phyloP scores from a whole-genome alignment of 2,113 vertebrate genomes.

The Euleptes europaea region DNA sequence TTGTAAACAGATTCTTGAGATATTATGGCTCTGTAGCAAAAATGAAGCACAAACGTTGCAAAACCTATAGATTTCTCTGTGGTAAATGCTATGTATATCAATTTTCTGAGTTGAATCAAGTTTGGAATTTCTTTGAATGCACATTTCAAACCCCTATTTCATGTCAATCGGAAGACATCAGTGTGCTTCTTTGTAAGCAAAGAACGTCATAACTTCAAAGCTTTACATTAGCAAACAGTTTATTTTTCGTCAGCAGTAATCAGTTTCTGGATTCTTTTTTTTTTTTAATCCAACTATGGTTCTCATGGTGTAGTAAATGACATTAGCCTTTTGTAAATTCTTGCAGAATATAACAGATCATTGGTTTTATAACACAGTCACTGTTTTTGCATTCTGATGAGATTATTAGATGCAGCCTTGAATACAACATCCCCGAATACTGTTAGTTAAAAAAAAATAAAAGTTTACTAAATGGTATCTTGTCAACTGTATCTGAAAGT shows the following conservation, averaged over 20 bases:
- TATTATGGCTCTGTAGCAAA: not conserved
- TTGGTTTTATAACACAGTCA: conserved; percentile 92
- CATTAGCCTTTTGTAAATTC: conserved; percentile 93
- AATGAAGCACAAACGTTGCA: not conserved
- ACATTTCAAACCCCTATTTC: not conserved
- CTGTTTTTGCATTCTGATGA: conserved; percentile 92
- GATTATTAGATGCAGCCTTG: conserved; percentile 89
- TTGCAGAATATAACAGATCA: conserved; percentile 92
- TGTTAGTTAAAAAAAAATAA: conserved; percentile 88
- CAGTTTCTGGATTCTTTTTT: conserved; percentile 74
- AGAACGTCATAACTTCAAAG: conserved; percentile 52
- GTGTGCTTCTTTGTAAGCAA: conserved; percentile 16
- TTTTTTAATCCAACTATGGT: conserved; percentile 83
- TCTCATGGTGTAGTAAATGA: conserved; percentile 88
- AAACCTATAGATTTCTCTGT: not conserved
- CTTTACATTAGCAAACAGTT: conserved; percentile 49
- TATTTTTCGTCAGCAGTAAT: conserved; percentile 72
- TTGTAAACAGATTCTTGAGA: conserved; percentile 43
- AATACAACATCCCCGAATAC: conserved; percentile 83
- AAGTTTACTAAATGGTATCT: conserved; percentile 89
- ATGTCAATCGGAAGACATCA: not conserved
- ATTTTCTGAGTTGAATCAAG: not conserved
- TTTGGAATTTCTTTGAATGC: not conserved
- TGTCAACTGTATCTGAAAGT: conserved; percentile 88
- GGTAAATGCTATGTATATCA: not conserved